Percentiles rank a stretch among this genome's conserved stretches.
Evolutionary conservation across 2,113 vertebrate species (phyloP).

Genomic region (Dascyllus trimaculatus): DNA sequence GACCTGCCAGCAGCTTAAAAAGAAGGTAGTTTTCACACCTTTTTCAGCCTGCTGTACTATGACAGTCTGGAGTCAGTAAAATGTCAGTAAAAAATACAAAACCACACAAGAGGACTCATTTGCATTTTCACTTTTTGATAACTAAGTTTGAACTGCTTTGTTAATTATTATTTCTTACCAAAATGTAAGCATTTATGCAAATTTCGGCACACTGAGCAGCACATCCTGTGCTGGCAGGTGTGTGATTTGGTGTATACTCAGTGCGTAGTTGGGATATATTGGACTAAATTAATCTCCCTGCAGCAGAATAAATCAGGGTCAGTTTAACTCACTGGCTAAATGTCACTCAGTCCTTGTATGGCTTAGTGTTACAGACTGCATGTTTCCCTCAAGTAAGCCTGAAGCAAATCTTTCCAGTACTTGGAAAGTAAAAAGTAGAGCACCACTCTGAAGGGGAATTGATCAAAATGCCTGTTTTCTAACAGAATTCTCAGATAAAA

Average conservation of each 20-base stretch:
- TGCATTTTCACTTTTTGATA: background rate
- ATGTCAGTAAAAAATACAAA: conserved; percentile 9
- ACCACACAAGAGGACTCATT: background rate
- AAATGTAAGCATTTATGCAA: background rate
- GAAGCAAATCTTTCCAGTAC: conserved; percentile 1
- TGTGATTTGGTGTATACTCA: background rate
- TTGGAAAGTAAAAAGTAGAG: background rate
- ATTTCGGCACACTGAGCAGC: background rate
- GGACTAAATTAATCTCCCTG: conserved; percentile 14
- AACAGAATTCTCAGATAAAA: conserved; percentile 6
- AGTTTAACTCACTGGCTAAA: conserved; percentile 28
- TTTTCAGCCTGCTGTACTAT: conserved; percentile 6
- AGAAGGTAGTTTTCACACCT: conserved; percentile 2
- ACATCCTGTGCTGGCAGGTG: conserved; percentile 2
- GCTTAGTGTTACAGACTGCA: conserved; percentile 8
- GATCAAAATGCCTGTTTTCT: background rate
- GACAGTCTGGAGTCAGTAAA: conserved; percentile 4
- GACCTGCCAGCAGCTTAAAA: background rate
- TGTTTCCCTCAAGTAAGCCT: conserved; percentile 24
- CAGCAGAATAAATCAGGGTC: conserved; percentile 17
- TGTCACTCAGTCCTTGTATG: conserved; percentile 14
- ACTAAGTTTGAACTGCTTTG: background rate
- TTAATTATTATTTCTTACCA: background rate
- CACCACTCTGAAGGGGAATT: background rate
- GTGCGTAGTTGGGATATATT: background rate